Base-by-base conservation (phyloP, 92 coral and sea anemone genomes). In the Umimayanthus kanabou region DNA sequence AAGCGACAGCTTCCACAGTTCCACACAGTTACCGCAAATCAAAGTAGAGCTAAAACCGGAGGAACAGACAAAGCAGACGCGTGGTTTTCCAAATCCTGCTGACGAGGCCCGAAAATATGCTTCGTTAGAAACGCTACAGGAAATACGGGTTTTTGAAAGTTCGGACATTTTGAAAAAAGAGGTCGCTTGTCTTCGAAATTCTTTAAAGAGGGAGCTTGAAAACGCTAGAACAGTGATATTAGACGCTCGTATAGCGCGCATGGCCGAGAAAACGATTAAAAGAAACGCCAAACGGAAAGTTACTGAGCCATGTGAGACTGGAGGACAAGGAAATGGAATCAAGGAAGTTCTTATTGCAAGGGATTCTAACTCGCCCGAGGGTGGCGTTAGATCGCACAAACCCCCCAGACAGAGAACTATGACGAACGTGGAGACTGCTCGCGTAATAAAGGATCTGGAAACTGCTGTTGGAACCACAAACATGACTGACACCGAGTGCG, bases 11-110 rank as follows among this genome's bases (percentile, higher is more conserved):
- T 39, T 20, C 9, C 13, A 16, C 53, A 33, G 45, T 4, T 75
- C 74, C 13, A 81, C 57, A 14, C 85, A 81, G 33, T 42, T 81
- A 4, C 85, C 85, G 4, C 85, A 64, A 25, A 81, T 81, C 26
- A 49, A 45, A 81, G 16, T 69, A 22, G 45, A 30, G 76, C 39
- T 33, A 22, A 57, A 37, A 8, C 13, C 53, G 11, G 58, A 81
- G 39, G 57, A 65, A 9, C 58, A 40, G 22, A 65, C 50, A 81
- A 69, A 66, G 20, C 47, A 58, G 29, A 39, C 39, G 25, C 64
- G 67, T 7, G 49, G 64, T 80, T 33, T 65, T 39, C n/a, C 73
- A 4, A 57, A 37, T 33, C 47, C 22, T 5, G 69, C 39, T 4
- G n/a, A 58, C 30, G 67, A 18, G 28, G 0, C 28, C 20, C 53